Conservation (phyloP, 2,888 invertebrate genomes). For the Zygaena filipendulae region DNA sequence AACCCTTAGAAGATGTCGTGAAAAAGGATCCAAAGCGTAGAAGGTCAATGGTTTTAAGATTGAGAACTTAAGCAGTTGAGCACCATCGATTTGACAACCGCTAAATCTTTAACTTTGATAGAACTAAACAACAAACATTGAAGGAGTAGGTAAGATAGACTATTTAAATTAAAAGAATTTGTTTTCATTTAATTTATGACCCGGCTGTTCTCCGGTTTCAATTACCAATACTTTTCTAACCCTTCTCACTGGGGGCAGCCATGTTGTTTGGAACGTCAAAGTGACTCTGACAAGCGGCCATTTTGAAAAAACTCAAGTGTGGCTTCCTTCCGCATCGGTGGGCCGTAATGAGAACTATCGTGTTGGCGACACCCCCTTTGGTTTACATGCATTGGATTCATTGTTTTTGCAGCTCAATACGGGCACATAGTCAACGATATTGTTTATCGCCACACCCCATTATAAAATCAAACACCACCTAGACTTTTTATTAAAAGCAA, state of each 20-base stretch:
- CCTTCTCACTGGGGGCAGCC: constrained; percentile 37
- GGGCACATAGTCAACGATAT: constrained; percentile 54
- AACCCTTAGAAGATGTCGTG: constrained; percentile 26
- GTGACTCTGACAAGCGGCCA: constrained; percentile 59
- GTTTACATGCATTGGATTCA: constrained; percentile 62
- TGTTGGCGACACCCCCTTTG: constrained; percentile 53
- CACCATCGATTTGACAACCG: too few species aligned
- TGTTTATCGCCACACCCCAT: constrained; percentile 42
- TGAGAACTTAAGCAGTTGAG: too few species aligned
- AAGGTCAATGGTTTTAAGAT: constrained; percentile 22
- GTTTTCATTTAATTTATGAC: too few species aligned
- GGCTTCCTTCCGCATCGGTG: constrained; percentile 65
- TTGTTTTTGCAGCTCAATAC: constrained; percentile 56
- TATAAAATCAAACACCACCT: constrained; percentile 35
- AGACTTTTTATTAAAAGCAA: too few species aligned
- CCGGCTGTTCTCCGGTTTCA: too few species aligned
- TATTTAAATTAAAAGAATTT: too few species aligned
- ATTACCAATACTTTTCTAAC: constrained; percentile 22
- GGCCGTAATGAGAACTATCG: constrained; percentile 61
- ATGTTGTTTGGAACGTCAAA: constrained; percentile 51
- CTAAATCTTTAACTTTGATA: too few species aligned
- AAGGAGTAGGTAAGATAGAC: too few species aligned
- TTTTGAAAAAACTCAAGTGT: constrained; percentile 63
- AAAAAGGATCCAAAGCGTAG: constrained; percentile 31
- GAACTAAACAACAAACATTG: too few species aligned